These are phyloP conservation scores for Ariolimax columbianus DNA, from an alignment of 2,888 invertebrate species.

Conservation along the genomic window DNA sequence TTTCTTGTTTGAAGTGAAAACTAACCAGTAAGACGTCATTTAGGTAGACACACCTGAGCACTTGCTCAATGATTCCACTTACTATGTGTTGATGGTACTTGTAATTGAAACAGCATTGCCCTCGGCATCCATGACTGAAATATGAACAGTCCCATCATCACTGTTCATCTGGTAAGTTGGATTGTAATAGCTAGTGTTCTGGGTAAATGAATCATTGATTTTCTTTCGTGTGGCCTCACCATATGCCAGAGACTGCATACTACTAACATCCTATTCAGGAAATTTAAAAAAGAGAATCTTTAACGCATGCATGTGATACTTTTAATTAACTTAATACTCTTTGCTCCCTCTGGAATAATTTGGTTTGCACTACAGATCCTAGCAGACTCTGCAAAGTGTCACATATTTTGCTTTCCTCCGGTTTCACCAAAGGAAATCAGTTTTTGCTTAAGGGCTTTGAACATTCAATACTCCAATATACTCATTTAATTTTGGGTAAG, in stretches of 20 bases:
- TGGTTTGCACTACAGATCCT: too few species aligned
- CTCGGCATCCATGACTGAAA: conserved; percentile 42
- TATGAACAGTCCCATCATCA: conserved; percentile 42
- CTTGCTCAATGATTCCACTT: conserved; percentile 13
- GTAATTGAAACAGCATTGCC: conserved; percentile 48
- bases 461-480: too few species aligned
- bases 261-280: conserved; percentile 6
- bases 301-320: too few species aligned
- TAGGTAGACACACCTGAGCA: neutral
- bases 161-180: conserved; percentile 19
- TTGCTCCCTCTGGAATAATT: too few species aligned
- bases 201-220: conserved; percentile 24
- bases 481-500: too few species aligned
- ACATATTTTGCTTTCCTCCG: too few species aligned
- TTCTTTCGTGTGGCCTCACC: conserved; percentile 32
- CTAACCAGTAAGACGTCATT: too few species aligned
- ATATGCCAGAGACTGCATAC: conserved; percentile 37
- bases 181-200: conserved; percentile 28
- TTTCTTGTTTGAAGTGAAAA: too few species aligned
- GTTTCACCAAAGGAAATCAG: too few species aligned
- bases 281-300: neutral
- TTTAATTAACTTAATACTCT: too few species aligned
- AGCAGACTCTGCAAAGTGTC: too few species aligned
- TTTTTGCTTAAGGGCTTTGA: too few species aligned
- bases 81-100: conserved; percentile 48